A percentile compares a stretch with the other conserved stretches of the same genome.
phyloP scores from a whole-genome alignment of 2,888 invertebrate genomes.

The Latrodectus elegans region DNA sequence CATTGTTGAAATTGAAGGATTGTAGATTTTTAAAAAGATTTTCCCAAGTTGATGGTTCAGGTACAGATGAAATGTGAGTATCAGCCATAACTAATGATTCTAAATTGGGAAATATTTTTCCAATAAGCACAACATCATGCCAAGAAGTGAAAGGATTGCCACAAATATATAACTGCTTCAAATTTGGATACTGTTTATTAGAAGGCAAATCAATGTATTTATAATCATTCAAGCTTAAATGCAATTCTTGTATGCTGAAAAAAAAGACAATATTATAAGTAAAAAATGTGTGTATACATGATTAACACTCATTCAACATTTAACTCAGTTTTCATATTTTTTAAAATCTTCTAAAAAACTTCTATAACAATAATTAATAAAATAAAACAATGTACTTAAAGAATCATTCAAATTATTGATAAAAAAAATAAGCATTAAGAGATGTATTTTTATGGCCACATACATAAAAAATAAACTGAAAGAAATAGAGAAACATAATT shows the following conservation, averaged over 20 bases:
- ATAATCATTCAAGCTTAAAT: conserved; percentile 92
- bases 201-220: conserved; percentile 83
- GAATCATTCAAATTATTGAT: no score
- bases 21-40: conserved; percentile 79
- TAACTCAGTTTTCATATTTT: no score
- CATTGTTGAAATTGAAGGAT: conserved; percentile 84
- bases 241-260: conserved; percentile 86
- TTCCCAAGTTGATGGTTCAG: conserved; percentile 66
- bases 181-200: conserved; percentile 78
- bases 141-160: conserved; percentile 90
- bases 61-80: conserved; percentile 80
- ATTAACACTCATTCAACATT: no score
- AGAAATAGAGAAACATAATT: no score
- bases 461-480: no score
- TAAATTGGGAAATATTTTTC: conserved; percentile 88
- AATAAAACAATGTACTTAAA: no score
- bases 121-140: conserved; percentile 88
- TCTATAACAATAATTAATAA: no score
- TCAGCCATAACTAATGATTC: conserved; percentile 90
- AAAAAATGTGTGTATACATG: no score
- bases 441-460: no score
- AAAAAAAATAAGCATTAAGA: no score
- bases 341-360: no score
- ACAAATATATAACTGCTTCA: conserved; percentile 89
- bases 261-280: neutral